These are phyloP conservation scores for Drosophila eohydei DNA, from an alignment of 2,888 invertebrate genomes.

Conservation along the genomic window DNA sequence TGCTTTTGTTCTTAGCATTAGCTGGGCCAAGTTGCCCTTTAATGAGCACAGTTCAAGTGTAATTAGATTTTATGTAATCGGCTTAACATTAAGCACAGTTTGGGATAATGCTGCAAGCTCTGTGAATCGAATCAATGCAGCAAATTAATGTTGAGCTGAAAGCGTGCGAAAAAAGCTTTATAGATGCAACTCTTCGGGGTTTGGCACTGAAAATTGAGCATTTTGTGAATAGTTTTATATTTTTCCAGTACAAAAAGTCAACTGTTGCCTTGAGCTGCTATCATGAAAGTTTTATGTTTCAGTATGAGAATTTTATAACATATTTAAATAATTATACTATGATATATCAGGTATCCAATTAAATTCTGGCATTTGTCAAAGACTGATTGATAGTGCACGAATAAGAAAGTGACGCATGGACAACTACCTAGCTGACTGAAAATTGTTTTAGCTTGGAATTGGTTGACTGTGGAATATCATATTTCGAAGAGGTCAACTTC, in stretches of 20 bases:
- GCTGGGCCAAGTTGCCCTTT: conserved; percentile 24
- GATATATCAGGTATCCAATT: too few species aligned
- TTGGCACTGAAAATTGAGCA: too few species aligned
- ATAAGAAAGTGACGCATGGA: too few species aligned
- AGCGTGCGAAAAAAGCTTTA: neutral
- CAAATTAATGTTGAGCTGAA: neutral
- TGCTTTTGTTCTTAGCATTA: conserved; percentile 20
- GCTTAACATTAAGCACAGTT: conserved; percentile 43
- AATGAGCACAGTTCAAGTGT: conserved; percentile 66
- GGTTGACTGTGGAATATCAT: too few species aligned
- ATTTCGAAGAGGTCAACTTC: too few species aligned
- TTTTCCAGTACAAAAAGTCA: neutral
- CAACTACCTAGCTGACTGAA: too few species aligned
- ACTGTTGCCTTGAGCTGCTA: neutral
- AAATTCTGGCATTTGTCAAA: too few species aligned
- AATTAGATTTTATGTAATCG: conserved; percentile 66
- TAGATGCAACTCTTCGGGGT: neutral
- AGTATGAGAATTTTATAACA: neutral
- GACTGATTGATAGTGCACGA: too few species aligned
- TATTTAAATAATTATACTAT: neutral
- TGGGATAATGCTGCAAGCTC: neutral
- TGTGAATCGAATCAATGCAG: conserved; percentile 1
- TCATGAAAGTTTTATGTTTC: neutral
- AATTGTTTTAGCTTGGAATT: too few species aligned
- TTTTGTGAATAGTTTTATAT: neutral